phyloP scores from a whole-genome alignment of 2,888 invertebrate species.

The Drosophila neutralis region DNA sequence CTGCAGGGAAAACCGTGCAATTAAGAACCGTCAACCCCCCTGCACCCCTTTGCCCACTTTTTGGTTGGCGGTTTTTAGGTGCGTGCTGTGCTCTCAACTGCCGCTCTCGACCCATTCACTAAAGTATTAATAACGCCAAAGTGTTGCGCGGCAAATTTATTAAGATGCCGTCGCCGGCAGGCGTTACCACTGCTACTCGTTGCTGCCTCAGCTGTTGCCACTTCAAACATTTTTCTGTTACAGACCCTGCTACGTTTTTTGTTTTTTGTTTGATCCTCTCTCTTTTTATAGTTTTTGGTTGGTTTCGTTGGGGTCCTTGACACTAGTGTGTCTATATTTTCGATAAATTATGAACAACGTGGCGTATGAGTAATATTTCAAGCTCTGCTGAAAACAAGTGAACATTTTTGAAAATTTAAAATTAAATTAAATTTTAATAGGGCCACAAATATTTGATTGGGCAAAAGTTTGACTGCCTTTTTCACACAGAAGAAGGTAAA shows the following conservation, averaged over 20 bases:
- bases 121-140: constrained; percentile 80
- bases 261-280: constrained; percentile 1
- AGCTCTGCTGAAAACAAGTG: constrained; percentile 7
- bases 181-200: constrained; percentile 34
- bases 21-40: constrained; percentile 62
- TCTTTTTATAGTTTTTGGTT: constrained; percentile 11
- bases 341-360: constrained; percentile 58
- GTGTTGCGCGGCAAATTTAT: constrained; percentile 76
- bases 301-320: constrained; percentile 15
- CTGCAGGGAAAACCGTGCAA: constrained; percentile 56
- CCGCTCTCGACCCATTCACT: constrained; percentile 61
- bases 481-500: not conserved
- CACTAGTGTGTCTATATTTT: constrained; percentile 50
- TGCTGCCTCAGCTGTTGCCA: constrained; percentile 72
- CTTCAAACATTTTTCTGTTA: constrained; percentile 20
- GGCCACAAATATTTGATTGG: constrained; percentile 7
- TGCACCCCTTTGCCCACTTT: not conserved
- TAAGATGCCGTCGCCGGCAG: constrained; percentile 72
- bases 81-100: constrained; percentile 50
- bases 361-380: constrained; percentile 57
- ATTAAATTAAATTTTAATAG: constrained; percentile 1
- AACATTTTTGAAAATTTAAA: not conserved
- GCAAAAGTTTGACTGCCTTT: not conserved
- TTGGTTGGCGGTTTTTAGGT: constrained; percentile 72
- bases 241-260: constrained; percentile 5